These are phyloP conservation scores for Streptopelia turtur DNA, from an alignment of 2,797 vertebrate species.

Conservation along the genomic window DNA sequence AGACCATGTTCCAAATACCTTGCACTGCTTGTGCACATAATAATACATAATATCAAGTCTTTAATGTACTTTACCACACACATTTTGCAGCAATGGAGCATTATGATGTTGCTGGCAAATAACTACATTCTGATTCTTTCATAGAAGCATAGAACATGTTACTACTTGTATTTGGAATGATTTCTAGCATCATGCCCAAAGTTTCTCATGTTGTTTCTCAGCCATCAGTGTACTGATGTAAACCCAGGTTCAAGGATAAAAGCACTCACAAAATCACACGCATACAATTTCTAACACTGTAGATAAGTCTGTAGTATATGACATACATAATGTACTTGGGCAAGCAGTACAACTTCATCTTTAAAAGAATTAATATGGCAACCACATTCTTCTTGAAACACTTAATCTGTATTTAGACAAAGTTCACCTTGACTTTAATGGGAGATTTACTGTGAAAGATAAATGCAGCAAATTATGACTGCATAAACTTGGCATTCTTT, in stretches of 20 bases:
- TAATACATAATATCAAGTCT: not conserved
- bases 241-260: not conserved
- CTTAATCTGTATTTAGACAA: not conserved
- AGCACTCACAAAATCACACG: not conserved
- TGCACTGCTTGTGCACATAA: not conserved
- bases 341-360: not conserved
- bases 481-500: not conserved
- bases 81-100: not conserved
- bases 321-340: not conserved
- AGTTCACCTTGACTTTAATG: not conserved
- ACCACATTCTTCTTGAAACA: not conserved
- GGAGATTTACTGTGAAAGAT: not conserved
- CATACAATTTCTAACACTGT: not conserved
- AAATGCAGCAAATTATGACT: not conserved
- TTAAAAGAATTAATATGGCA: not conserved
- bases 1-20: not conserved
- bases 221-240: not conserved
- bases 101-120: not conserved
- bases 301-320: not conserved
- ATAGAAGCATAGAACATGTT: not conserved
- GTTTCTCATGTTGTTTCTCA: not conserved
- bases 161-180: not conserved
- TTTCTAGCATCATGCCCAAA: not conserved
- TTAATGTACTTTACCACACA: not conserved
- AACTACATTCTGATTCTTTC: not conserved